Base-by-base conservation (phyloP, 2,113 vertebrate genomes). In the Chloebia gouldiae region DNA sequence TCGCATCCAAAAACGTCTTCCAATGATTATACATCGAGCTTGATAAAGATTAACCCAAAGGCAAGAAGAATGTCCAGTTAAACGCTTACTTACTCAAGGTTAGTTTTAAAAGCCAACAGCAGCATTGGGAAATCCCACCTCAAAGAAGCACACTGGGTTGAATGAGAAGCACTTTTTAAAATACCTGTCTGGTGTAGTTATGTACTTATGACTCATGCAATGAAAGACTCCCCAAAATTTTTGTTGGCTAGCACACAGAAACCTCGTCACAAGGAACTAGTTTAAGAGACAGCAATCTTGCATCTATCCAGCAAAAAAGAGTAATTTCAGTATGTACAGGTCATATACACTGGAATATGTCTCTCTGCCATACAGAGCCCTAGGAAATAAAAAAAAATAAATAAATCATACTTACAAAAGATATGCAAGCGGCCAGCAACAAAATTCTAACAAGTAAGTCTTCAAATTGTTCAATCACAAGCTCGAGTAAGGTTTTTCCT, bases 391-490 rank as follows among this genome's bases (percentile, higher is more conserved):
- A 82, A 83, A 50, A 69, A 40, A 47, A 35, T 9, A 22, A 59
- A 59, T 3, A 44, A 51, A n/a, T 56, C 31, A 97, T 98, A 99
- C 99, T 99, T 98, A 99, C 99, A 95, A 99, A 99, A 95, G 99
- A 99, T 98, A 99, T 99, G 96, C 99, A 99, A 13, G 99, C 99
- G 84, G 99, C 99, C 98, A 99, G 97, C 73, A 99, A 98, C 96
- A 99, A 98, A 97, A 99, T 99, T 97, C 99, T 98, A 97, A 99
- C 99, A 89, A 99, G 97, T 92, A 99, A 97, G 95, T 99, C 99
- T 98, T 99, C 99, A 98, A 99, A 99, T 94, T 99, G 99, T 89
- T 99, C 99, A 49, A 99, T 94, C 96, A 99, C 99, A 85, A 99
- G 98, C 96, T 99, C 99, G 94, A 99, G 98, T 98, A 99, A 98